Base-by-base conservation (phyloP, 2,797 vertebrate genomes). In the Diglossa cyanea region DNA sequence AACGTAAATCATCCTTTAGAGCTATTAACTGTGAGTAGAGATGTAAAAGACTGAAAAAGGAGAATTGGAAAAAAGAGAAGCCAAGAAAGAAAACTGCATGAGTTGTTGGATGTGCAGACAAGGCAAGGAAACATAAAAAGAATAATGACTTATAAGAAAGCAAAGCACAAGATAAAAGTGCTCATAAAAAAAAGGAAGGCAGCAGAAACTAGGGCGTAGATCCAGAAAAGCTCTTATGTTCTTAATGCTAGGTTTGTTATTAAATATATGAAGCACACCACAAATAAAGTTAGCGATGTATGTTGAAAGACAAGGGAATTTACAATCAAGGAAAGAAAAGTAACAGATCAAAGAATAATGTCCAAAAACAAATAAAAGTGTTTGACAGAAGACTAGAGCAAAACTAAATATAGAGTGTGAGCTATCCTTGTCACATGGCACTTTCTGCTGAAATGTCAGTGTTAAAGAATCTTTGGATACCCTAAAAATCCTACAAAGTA, bases 161-260 rank as follows among this genome's bases (percentile, higher is more conserved):
- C 2, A 10, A 92, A 94, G 84, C 48, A n/a, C 42, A 65, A 87
- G 57, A 93, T 80, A 30, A 89, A 93, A 94, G 50, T 11, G 4
- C 23, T 65, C 70, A 85, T 94, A 79, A 93, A 92, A 90, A 88
- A 88, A 78, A 68, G 28, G 31, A 71, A 79, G 65, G 39, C 42
- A 89, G 33, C 28, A 77, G 57, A 70, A 50, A 65, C 21, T 11
- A 58, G 39, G 81, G 88, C 78, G 0, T 37, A 30, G 39, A 72
- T 89, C 86, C 86, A 93, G 88, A 89, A 94, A 95, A 95, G 86
- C 78, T 93, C 84, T 96, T 96, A 89, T 35, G 72, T 68, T 63
- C 39, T 89, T 67, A 85, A 79, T 51, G 33, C 70, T 48, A 87
- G 94, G 15, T 45, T 71, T 57, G 31, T 81, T 90, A 85, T 57